phyloP scores from a whole-genome alignment of 2,888 invertebrate genomes.

The Julus scanicus region DNA sequence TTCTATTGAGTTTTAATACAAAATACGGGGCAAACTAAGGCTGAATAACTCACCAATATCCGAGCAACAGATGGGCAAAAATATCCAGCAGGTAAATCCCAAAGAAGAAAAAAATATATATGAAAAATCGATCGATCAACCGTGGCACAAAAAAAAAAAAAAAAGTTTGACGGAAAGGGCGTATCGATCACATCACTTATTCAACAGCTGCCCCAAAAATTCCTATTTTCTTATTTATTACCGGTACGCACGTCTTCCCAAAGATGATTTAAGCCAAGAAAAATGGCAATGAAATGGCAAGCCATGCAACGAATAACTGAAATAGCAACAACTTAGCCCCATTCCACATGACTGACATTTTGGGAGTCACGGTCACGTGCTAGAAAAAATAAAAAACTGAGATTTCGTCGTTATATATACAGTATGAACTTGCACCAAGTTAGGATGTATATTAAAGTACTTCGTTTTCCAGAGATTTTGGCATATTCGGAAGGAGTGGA shows the following conservation, averaged over 20 bases:
- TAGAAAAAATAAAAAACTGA: constrained; percentile 3
- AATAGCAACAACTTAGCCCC: constrained; percentile 47
- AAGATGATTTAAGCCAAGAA: constrained; percentile 47
- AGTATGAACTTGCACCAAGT: not conserved
- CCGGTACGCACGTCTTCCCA: constrained; percentile 37
- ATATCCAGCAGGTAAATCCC: not conserved
- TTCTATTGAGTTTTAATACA: not conserved
- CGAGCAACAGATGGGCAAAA: constrained; percentile 27
- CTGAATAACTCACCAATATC: not conserved
- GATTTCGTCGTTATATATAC: not conserved
- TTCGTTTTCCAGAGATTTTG: not conserved
- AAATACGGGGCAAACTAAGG: not conserved
- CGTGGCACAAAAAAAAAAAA: not conserved
- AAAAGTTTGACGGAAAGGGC: constrained; percentile 34
- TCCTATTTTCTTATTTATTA: constrained; percentile 9
- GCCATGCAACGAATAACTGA: constrained; percentile 35
- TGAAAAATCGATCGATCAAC: constrained; percentile 45
- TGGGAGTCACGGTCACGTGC: constrained; percentile 47
- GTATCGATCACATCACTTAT: constrained; percentile 39
- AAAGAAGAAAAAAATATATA: not conserved
- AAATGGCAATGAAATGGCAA: constrained; percentile 44
- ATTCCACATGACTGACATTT: constrained; percentile 47
- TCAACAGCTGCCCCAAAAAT: constrained; percentile 25
- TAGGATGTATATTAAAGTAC: not conserved
- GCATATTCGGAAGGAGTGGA: not conserved